Percentiles rank a stretch among this genome's conserved stretches.
These are phyloP conservation scores for Halcyon smyrnensis DNA, from an alignment of 2,797 vertebrate genomes.

Conservation along the genomic window DNA sequence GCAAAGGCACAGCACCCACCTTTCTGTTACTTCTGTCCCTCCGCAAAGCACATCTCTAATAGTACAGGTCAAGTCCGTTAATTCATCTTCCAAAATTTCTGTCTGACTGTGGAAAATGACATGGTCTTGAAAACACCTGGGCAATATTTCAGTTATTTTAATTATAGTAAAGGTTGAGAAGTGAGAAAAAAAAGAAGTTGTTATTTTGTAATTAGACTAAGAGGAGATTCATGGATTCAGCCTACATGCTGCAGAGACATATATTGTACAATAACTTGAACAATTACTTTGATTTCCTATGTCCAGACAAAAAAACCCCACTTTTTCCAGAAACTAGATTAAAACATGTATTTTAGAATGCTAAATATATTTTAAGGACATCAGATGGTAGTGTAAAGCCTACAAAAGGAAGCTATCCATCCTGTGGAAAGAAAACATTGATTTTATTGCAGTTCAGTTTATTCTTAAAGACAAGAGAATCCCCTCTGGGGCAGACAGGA, in stretches of 20 bases:
- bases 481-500: neutral
- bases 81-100: neutral
- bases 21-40: neutral
- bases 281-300: neutral
- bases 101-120: neutral
- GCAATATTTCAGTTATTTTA: neutral
- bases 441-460: neutral
- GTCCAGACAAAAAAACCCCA: neutral
- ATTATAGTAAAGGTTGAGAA: neutral
- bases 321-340: neutral
- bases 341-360: neutral
- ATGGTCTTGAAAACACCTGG: neutral
- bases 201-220: neutral
- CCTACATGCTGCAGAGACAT: neutral
- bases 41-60: neutral
- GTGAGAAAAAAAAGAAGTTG: neutral
- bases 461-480: constrained; percentile 17
- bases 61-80: neutral
- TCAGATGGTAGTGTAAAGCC: neutral
- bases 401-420: neutral
- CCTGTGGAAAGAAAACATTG: neutral
- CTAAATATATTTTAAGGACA: neutral
- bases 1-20: neutral
- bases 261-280: neutral
- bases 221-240: neutral